Percentiles rank a stretch among this genome's conserved stretches.
phyloP scores from a whole-genome alignment of 2,113 vertebrate species.

The Oryctolagus cuniculus region DNA sequence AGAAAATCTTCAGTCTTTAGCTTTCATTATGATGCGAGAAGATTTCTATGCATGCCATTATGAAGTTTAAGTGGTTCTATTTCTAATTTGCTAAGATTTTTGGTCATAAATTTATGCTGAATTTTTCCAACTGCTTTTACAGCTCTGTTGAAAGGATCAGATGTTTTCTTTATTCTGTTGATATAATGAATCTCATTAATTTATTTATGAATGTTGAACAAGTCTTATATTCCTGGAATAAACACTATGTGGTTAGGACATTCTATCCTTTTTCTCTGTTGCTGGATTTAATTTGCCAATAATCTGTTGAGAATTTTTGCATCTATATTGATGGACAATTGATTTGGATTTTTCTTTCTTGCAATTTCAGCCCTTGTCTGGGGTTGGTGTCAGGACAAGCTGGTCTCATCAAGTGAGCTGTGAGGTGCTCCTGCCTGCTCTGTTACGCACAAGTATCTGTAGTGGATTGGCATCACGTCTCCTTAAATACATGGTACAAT shows the following conservation, averaged over 20 bases:
- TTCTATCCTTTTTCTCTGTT: neutral
- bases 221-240: neutral
- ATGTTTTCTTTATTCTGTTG: neutral
- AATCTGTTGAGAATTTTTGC: neutral
- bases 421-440: too few species aligned
- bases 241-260: neutral
- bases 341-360: neutral
- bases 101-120: neutral
- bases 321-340: neutral
- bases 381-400: neutral
- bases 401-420: neutral
- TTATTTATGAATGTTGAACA: neutral
- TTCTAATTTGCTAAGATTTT: neutral
- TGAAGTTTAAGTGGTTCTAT: neutral
- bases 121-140: neutral
- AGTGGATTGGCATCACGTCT: fast-evolving
- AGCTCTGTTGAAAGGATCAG: neutral
- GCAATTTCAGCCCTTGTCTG: neutral
- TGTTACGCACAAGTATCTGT: too few species aligned
- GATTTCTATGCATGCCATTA: neutral
- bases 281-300: neutral
- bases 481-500: neutral
- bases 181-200: neutral
- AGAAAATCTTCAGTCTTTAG: neutral
- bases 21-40: neutral